phyloP scores from a whole-genome alignment of 1,140 invertebrate species.

The Calycopis cecrops region DNA sequence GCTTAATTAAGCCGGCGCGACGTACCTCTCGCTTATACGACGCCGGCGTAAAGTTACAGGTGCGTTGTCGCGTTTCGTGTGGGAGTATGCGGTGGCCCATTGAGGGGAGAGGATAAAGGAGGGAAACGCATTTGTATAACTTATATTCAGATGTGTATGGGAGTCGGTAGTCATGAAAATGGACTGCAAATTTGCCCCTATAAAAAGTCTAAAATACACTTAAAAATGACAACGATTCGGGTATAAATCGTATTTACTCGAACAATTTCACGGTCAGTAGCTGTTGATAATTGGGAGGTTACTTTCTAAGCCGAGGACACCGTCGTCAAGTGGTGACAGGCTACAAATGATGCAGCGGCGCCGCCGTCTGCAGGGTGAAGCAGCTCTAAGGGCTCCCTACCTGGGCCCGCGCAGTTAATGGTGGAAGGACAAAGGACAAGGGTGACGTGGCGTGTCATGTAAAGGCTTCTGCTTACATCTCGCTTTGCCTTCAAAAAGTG shows the following conservation, averaged over 20 bases:
- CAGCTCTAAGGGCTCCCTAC: slow-evolving; percentile 28
- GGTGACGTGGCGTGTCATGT: neutral
- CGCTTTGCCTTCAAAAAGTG: neutral
- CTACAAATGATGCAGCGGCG: slow-evolving; percentile 59
- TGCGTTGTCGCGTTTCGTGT: no score
- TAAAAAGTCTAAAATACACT: neutral
- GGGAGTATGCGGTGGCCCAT: no score
- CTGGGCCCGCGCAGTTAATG: slow-evolving; percentile 21
- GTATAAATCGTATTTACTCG: slow-evolving; percentile 32
- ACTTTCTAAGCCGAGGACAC: slow-evolving; percentile 50
- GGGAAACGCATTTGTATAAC: no score
- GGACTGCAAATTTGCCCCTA: no score
- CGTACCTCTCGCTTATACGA: no score
- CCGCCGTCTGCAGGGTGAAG: slow-evolving; percentile 28
- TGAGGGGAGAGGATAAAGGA: no score
- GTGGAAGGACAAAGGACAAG: slow-evolving; percentile 26
- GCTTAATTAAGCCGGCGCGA: no score
- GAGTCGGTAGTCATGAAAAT: no score
- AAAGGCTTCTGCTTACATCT: no score
- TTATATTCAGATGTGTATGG: no score
- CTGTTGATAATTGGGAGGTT: slow-evolving; percentile 67
- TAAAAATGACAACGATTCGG: slow-evolving; percentile 23
- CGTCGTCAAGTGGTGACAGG: slow-evolving; percentile 55
- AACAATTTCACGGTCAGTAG: slow-evolving; percentile 66
- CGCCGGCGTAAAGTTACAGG: no score